phyloP scores from a whole-genome alignment of 2,113 vertebrate species.

The Aviceda subcristata region DNA sequence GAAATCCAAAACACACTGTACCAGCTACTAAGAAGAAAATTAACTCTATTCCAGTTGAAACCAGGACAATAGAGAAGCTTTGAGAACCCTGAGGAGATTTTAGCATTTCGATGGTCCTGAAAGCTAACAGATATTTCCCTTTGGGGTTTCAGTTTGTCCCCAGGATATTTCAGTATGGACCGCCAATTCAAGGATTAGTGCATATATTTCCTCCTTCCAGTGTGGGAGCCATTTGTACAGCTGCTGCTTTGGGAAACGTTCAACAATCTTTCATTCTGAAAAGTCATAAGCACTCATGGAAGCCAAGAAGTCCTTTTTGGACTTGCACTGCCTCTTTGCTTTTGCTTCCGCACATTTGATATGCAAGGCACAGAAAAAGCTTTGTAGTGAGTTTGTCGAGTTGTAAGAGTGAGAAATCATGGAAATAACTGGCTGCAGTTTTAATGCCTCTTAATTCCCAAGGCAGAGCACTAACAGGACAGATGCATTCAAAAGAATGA shows the following conservation, averaged over 20 bases:
- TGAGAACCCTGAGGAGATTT: neutral
- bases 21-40: too few relatives aligned
- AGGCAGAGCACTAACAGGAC: neutral
- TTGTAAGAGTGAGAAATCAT: neutral
- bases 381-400: neutral
- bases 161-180: neutral
- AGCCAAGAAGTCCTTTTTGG: slow-evolving; percentile 5
- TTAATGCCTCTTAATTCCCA: neutral
- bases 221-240: neutral
- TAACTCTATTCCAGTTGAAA: too few relatives aligned
- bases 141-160: neutral
- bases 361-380: neutral
- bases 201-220: neutral
- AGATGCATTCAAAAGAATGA: slow-evolving; percentile 3
- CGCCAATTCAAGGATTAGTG: neutral
- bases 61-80: neutral
- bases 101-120: neutral
- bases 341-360: neutral
- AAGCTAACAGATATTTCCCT: neutral
- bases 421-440: neutral
- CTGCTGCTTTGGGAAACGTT: neutral
- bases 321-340: neutral
- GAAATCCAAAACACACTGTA: too few relatives aligned
- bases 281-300: neutral
- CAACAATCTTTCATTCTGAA: slow-evolving; percentile 21